A percentile compares a stretch with the other conserved stretches of the same genome.
phyloP scores from a whole-genome alignment of 2,888 invertebrate species.

The Caenorhabditis wallacei region DNA sequence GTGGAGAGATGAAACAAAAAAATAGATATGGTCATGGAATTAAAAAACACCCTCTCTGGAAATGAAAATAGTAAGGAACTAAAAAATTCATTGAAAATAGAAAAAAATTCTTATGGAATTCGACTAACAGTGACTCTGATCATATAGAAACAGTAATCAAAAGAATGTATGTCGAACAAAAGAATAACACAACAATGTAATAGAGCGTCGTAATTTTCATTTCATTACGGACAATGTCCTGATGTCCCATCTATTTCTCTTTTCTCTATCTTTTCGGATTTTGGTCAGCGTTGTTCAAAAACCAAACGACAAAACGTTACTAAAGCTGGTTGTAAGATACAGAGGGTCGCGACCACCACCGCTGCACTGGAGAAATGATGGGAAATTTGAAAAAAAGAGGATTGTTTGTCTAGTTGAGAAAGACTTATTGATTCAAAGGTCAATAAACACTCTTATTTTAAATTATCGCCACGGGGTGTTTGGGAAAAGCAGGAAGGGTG shows the following conservation, averaged over 20 bases:
- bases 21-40: too few species aligned
- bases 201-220: constrained; percentile 37
- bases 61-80: too few species aligned
- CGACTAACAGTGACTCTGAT: too few species aligned
- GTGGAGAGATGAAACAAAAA: too few species aligned
- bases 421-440: constrained; percentile 58
- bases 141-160: too few species aligned
- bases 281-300: constrained; percentile 45
- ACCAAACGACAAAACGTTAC: constrained; percentile 41
- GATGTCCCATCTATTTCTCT: constrained; percentile 12
- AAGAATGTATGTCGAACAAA: constrained; percentile 7
- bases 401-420: constrained; percentile 42
- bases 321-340: constrained; percentile 40
- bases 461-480: constrained; percentile 47
- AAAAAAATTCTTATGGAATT: too few species aligned
- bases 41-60: too few species aligned
- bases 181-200: constrained; percentile 19
- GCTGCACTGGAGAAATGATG: background rate
- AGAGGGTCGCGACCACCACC: constrained; percentile 5
- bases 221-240: constrained; percentile 14
- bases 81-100: too few species aligned
- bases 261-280: constrained; percentile 7
- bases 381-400: constrained; percentile 17
- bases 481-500: constrained; percentile 5
- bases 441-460: constrained; percentile 47